These are phyloP conservation scores for Helicoverpa assulta DNA, from an alignment of 2,888 invertebrate genomes.

Conservation along the genomic window DNA sequence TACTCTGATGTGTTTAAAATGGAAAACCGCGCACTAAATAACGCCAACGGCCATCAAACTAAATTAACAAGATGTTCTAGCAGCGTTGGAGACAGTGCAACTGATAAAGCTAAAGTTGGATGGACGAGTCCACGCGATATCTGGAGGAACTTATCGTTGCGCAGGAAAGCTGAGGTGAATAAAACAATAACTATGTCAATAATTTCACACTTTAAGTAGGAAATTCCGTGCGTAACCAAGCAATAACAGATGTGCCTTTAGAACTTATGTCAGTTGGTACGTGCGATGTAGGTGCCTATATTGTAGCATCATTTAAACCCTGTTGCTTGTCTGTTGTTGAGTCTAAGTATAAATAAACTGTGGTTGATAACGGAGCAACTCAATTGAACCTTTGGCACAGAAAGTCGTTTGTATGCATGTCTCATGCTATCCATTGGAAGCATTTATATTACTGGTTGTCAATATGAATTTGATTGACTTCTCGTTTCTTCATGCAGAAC, in stretches of 20 bases:
- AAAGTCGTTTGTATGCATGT: slow-evolving; percentile 51
- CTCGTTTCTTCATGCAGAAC: slow-evolving; percentile 69
- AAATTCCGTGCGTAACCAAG: slow-evolving; percentile 32
- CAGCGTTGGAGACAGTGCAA: slow-evolving; percentile 82
- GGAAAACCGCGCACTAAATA: slow-evolving; percentile 80
- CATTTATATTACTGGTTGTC: slow-evolving; percentile 44
- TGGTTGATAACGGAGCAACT: slow-evolving; percentile 62
- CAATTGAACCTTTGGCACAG: slow-evolving; percentile 60
- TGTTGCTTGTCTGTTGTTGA: slow-evolving; percentile 44
- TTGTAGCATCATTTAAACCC: slow-evolving; percentile 60
- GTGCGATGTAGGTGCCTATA: slow-evolving; percentile 22
- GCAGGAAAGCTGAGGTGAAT: slow-evolving; percentile 86
- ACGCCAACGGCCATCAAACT: slow-evolving; percentile 77
- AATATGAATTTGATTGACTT: slow-evolving; percentile 60
- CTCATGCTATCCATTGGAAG: slow-evolving; percentile 27
- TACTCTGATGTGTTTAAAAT: slow-evolving; percentile 76
- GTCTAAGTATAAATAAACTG: slow-evolving; percentile 60
- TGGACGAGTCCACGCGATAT: slow-evolving; percentile 88
- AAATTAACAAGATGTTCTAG: slow-evolving; percentile 85
- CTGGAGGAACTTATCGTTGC: slow-evolving; percentile 87
- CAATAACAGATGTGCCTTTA: slow-evolving; percentile 24
- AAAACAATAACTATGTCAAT: slow-evolving; percentile 35
- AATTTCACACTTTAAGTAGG: slow-evolving; percentile 21
- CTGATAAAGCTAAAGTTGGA: slow-evolving; percentile 85
- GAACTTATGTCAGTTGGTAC: slow-evolving; percentile 49